Evolutionary conservation across 1,140 invertebrate species (phyloP).

Genomic region (Uloborus diversus): DNA sequence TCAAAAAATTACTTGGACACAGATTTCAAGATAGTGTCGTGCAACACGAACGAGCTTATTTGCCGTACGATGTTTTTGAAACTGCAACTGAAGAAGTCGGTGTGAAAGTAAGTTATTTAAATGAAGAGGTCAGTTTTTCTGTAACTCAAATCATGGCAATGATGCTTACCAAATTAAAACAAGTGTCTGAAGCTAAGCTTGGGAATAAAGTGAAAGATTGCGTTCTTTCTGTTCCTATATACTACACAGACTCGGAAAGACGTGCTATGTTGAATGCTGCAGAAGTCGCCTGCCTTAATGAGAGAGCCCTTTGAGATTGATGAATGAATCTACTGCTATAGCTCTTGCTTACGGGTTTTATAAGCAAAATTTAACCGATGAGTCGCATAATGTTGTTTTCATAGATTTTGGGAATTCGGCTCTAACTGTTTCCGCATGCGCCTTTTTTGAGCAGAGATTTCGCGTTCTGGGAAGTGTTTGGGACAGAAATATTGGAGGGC

Average conservation of each 20-base stretch:
- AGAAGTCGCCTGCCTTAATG: slow-evolving; percentile 82
- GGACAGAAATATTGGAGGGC: slow-evolving; percentile 87
- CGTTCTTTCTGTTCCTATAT: slow-evolving; percentile 82
- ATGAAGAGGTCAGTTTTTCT: slow-evolving; percentile 84
- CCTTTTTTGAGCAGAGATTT: slow-evolving; percentile 89
- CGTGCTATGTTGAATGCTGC: slow-evolving; percentile 90
- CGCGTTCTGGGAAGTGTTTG: slow-evolving; percentile 73
- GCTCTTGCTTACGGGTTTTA: slow-evolving; percentile 97
- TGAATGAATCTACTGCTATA: slow-evolving; percentile 98
- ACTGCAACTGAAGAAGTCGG: not conserved
- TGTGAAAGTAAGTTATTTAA: slow-evolving; percentile 10
- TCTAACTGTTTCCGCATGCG: slow-evolving; percentile 80
- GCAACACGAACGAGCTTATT: not conserved
- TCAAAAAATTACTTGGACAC: slow-evolving; percentile 32
- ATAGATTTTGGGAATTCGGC: slow-evolving; percentile 90
- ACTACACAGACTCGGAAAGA: slow-evolving; percentile 92
- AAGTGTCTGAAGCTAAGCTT: slow-evolving; percentile 83
- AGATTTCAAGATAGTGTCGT: not conserved
- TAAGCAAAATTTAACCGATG: slow-evolving; percentile 83
- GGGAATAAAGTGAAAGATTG: slow-evolving; percentile 73
- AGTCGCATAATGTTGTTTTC: slow-evolving; percentile 88
- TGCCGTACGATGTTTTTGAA: slow-evolving; percentile 6
- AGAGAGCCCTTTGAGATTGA: slow-evolving; percentile 87
- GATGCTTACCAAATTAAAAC: slow-evolving; percentile 97
- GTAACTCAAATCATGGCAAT: slow-evolving; percentile 96